Evolutionary conservation across 2,888 invertebrate genomes (phyloP).

Genomic region (Chalcis sispes): DNA sequence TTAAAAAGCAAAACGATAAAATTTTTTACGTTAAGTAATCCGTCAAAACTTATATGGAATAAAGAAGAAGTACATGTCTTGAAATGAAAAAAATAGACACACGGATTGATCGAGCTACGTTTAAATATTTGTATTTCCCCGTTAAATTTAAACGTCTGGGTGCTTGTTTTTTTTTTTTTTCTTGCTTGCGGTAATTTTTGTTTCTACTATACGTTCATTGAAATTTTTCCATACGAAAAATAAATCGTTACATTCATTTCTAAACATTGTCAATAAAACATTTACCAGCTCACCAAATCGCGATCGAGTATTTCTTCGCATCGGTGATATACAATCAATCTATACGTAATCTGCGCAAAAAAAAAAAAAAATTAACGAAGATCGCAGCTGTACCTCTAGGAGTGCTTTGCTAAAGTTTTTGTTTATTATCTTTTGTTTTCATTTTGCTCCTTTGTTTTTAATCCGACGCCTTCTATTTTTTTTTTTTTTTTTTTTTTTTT

Average conservation of each 20-base stretch:
- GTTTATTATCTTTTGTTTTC: background rate
- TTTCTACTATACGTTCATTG: no score
- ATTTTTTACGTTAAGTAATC: background rate
- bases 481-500: background rate
- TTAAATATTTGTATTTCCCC: no score
- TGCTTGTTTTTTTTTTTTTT: no score
- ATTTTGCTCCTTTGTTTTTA: background rate
- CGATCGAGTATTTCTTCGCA: constrained; percentile 21
- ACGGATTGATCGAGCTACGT: no score
- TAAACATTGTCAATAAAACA: no score
- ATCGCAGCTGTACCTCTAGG: constrained; percentile 39
- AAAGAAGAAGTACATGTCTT: background rate
- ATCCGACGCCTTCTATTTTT: background rate
- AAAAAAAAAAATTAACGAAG: no score
- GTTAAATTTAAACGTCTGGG: no score
- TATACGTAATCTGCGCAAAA: constrained; percentile 1
- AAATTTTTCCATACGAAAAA: no score
- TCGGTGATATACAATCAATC: background rate
- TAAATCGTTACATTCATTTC: no score
- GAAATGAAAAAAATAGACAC: background rate
- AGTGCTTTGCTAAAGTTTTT: constrained; percentile 3
- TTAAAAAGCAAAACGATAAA: constrained; percentile 9
- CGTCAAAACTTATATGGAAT: no score
- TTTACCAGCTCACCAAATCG: constrained; percentile 24
- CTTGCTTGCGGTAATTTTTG: no score